phyloP scores from a whole-genome alignment of 2,888 invertebrate species.

The Noctuana brunneofusca region DNA sequence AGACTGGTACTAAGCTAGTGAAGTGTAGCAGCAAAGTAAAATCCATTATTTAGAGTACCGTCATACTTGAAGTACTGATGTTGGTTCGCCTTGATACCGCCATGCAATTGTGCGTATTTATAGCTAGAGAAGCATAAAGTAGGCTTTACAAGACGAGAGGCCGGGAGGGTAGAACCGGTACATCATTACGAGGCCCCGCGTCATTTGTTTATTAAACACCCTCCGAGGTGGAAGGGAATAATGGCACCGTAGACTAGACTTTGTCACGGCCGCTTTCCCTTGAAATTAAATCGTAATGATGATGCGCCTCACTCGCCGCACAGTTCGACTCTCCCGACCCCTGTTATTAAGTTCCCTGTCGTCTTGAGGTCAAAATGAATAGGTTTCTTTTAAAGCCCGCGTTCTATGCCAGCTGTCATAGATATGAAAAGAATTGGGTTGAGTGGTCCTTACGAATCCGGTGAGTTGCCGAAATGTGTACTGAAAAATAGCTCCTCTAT shows the following conservation, averaged over 20 bases:
- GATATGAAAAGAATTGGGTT: constrained; percentile 71
- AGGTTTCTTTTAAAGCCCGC: constrained; percentile 71
- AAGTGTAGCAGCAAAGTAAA: constrained; percentile 15
- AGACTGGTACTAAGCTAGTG: constrained; percentile 18
- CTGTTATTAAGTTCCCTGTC: constrained; percentile 72
- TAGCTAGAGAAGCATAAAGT: constrained; percentile 62
- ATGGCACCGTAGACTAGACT: constrained; percentile 77
- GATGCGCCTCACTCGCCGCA: constrained; percentile 71
- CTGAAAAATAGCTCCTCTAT: constrained; percentile 41
- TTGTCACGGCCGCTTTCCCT: constrained; percentile 77
- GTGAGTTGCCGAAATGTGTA: constrained; percentile 45
- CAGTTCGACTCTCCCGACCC: constrained; percentile 60
- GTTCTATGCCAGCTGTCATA: constrained; percentile 71
- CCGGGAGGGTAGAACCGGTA: constrained; percentile 57
- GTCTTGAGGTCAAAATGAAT: constrained; percentile 79
- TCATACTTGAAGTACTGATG: constrained; percentile 25
- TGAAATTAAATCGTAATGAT: constrained; percentile 80
- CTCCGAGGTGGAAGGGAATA: constrained; percentile 79
- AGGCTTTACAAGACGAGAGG: constrained; percentile 57
- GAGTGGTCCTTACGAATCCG: constrained; percentile 55
- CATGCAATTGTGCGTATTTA: constrained; percentile 26
- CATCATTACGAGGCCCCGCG: constrained; percentile 74
- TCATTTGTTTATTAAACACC: constrained; percentile 82
- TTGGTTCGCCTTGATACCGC: constrained; percentile 13
- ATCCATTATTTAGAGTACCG: constrained; percentile 34